Base-by-base conservation (phyloP, 2,113 vertebrate species). In the Conger conger region DNA sequence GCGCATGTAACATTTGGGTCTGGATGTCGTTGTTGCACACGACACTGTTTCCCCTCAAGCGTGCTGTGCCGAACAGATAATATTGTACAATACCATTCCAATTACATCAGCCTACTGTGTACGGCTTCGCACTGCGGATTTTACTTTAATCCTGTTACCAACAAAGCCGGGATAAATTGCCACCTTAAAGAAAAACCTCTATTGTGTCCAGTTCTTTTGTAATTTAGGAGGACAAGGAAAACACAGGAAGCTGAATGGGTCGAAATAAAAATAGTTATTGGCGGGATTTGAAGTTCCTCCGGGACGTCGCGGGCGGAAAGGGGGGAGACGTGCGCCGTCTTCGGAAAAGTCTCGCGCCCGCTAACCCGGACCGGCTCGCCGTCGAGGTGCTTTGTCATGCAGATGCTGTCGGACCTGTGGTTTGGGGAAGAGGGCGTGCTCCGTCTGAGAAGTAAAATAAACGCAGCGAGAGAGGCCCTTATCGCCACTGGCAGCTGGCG, bases 381-480 rank as follows among this genome's bases (percentile, higher is more conserved):
- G n/a, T 27, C 13, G 16, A 33, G 1, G 68, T 1, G 53, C 79
- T 88, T 88, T 85, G 81, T 38, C 68, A 82, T 68, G 57, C 81
- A 88, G 85, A 86, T 84, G 77, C 16, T 4, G 76, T 27, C 13
- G 20, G 30, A 68, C 38, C 38, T 40, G 35, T 33, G 45, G 80
- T 54, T 73, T 38, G 27, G 40, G 63, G 15, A 37, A 37, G n/a
- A 81, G 84, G 35, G 79, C 53, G 33, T 38, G 73, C 79, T 88
- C 42, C 82, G 73, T 18, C 38, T 15, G 85, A 86, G 42, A 63
- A 63, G 20, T 11, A 1, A 50, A 50, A 57, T 53, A 20, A 63
- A 88, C 76, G 76, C 83, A 82, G 38, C 77, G 63, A 37, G 57
- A 80, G 84, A 86, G 57, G 76, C 63, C 57, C n/a, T 88, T 86